Conservation (phyloP, 1,140 invertebrate genomes). For the Ceratina japonica region DNA sequence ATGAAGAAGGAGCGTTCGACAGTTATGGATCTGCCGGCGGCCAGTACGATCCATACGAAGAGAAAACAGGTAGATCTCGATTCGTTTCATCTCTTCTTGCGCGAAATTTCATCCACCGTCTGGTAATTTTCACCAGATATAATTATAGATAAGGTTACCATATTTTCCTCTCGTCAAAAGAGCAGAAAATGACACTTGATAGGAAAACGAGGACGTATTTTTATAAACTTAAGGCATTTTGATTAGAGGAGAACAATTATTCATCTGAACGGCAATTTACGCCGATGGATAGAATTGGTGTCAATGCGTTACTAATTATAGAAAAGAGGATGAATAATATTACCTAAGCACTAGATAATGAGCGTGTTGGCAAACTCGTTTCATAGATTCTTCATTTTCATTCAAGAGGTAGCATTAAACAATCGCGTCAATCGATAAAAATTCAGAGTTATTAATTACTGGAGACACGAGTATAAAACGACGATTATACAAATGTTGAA, state of each 20-base stretch:
- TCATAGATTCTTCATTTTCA: background rate
- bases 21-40: constrained; percentile 71
- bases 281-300: background rate
- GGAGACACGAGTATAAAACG: background rate
- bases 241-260: background rate
- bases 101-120: background rate
- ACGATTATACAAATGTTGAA: background rate
- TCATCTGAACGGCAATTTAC: background rate
- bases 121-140: background rate
- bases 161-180: too few relatives aligned
- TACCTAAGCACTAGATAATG: background rate
- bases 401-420: background rate
- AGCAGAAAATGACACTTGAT: background rate
- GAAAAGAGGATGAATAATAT: background rate
- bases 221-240: background rate
- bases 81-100: background rate
- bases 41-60: constrained; percentile 71
- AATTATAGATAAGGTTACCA: too few relatives aligned
- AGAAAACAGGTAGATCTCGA: constrained; percentile 66
- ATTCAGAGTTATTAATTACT: constrained; percentile 8
- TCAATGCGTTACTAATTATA: background rate
- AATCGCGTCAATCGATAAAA: constrained; percentile 7
- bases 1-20: constrained; percentile 74
- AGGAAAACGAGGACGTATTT: too few relatives aligned
- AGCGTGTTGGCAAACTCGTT: background rate